Conservation (phyloP, 2,797 vertebrate genomes). For the Acanthornis magna region DNA sequence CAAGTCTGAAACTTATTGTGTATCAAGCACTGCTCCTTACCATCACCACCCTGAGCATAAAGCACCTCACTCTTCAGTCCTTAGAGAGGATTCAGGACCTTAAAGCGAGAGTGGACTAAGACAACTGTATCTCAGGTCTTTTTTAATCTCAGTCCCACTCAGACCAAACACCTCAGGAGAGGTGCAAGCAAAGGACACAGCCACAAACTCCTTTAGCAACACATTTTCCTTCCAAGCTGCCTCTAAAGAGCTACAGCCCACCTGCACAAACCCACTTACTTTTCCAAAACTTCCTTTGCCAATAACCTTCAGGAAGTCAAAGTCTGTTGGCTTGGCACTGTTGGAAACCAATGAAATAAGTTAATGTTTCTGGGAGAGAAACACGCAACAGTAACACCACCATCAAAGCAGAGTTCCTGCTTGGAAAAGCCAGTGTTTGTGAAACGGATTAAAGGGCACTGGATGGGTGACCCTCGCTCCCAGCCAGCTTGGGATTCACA, state of each 20-base stretch:
- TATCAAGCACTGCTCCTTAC: background rate
- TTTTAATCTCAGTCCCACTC: background rate
- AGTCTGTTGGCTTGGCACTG: slow-evolving; percentile 97
- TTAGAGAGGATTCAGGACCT: background rate
- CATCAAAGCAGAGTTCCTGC: background rate
- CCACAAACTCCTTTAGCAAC: background rate
- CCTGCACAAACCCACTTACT: slow-evolving; percentile 74
- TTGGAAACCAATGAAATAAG: background rate
- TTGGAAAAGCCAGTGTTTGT: background rate
- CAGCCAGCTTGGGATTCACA: background rate
- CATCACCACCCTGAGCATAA: background rate
- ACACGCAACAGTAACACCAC: background rate
- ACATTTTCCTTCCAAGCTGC: background rate
- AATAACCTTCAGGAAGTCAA: slow-evolving; percentile 96
- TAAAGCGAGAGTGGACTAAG: background rate
- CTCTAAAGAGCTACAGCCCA: background rate
- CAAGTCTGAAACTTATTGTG: background rate
- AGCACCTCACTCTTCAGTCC: background rate
- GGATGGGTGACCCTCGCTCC: background rate
- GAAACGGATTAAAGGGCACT: background rate
- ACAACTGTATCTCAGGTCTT: background rate
- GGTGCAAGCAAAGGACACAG: background rate
- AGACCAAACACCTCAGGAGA: background rate
- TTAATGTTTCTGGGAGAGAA: slow-evolving; percentile 30
- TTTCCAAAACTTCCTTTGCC: slow-evolving; percentile 98